phyloP scores from a whole-genome alignment of 2,888 invertebrate species.

The Cantharis flavilabris region DNA sequence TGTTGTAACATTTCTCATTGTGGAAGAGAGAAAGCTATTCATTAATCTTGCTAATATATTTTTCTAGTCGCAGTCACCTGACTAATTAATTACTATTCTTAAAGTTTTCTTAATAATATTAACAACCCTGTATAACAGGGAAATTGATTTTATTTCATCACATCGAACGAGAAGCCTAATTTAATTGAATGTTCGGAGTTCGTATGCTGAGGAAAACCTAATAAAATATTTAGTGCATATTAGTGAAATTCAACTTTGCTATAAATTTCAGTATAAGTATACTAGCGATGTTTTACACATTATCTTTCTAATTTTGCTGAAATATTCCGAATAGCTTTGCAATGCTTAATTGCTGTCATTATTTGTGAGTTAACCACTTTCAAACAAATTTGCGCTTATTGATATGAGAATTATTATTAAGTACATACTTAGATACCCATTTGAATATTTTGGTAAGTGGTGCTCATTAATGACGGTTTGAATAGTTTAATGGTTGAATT shows the following conservation, averaged over 20 bases:
- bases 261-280: background rate
- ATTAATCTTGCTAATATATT: too few species aligned
- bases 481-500: background rate
- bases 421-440: background rate
- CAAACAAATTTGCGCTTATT: background rate
- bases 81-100: too few species aligned
- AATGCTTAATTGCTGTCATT: background rate
- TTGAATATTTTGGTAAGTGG: background rate
- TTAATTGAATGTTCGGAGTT: background rate
- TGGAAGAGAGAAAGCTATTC: too few species aligned
- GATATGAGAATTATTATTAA: background rate
- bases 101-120: background rate
- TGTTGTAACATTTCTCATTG: too few species aligned
- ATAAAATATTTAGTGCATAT: background rate
- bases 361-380: background rate
- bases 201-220: background rate
- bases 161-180: background rate
- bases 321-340: background rate
- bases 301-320: background rate
- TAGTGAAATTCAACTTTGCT: background rate
- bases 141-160: background rate
- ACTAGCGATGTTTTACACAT: background rate
- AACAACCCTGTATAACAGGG: background rate
- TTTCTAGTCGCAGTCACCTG: too few species aligned
- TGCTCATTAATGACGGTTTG: background rate